Base-by-base conservation (phyloP, 2,797 vertebrate genomes). In the Cynodonichthys magdalenae region DNA sequence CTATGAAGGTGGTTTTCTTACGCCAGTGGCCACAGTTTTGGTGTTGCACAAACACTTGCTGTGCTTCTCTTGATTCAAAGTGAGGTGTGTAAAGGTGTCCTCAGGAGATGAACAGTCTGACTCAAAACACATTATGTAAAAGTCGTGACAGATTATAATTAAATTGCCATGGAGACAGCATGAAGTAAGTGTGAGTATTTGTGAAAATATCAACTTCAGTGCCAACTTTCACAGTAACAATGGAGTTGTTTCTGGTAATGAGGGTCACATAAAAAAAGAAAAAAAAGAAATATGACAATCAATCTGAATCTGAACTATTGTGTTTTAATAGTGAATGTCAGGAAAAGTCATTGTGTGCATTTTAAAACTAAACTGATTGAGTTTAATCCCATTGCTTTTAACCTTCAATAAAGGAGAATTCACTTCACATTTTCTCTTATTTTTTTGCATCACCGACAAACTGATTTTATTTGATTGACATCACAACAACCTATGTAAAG, bases 61-160 rank as follows among this genome's bases (percentile, higher is more conserved):
- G 53, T 45, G 60, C 49, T 69, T 75, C 52, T 70, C 71, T 53
- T 12, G 5, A 71, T n/a, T n/a, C 53, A 74, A 51, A 65, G 1
- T 9, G 51, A 78, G 67, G 63, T 71, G 66, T 69, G 59, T 58
- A 50, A 63, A 72, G 53, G 49, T 73, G 51, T 50, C 74, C 49
- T 64, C 9, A 63, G 41, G 47, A 69, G 46, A 53, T 18, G 41
- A 66, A 51, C 60, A 69, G 63, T 53, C 19, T 54, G 56, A 76
- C 63, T 81, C 63, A 71, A 67, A 75, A 39, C 31, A 39, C 17
- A n/a, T 81, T 76, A 66, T 66, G 63, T 64, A 63, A 74, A 80
- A 82, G 77, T 81, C 59, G 61, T 77, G 77, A 85, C 72, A 65
- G 74, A 72, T 62, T 44, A 57, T 74, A 70, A 75, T 82, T 63